These are phyloP conservation scores for Amniataba percoides DNA, from an alignment of 2,797 vertebrate genomes.

Conservation along the genomic window DNA sequence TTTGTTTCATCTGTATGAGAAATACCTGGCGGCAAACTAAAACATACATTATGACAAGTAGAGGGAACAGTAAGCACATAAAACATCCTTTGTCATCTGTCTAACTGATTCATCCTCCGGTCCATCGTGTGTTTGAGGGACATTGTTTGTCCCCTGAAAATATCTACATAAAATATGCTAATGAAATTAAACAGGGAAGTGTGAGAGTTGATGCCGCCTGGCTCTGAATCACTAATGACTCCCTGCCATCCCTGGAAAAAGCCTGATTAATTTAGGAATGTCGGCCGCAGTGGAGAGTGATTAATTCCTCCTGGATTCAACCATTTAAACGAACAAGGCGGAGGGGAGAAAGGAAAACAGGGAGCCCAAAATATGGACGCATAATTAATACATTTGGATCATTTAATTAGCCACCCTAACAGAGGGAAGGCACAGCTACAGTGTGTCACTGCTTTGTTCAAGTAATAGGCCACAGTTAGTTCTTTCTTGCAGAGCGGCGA, in stretches of 20 bases:
- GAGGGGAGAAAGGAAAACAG: conserved; percentile 67
- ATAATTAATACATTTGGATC: conserved; percentile 84
- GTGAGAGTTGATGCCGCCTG: conserved; percentile 70
- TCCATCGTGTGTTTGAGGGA: conserved; percentile 50
- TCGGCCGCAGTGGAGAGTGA: conserved; percentile 73
- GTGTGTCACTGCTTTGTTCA: conserved; percentile 75
- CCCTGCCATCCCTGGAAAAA: conserved; percentile 73
- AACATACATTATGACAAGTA: conserved; percentile 13
- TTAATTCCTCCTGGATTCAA: conserved; percentile 82
- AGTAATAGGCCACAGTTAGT: conserved; percentile 67
- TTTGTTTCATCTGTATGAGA: conserved; percentile 33
- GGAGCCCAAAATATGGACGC: conserved; percentile 71
- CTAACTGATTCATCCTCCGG: conserved; percentile 49
- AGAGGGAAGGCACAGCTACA: conserved; percentile 61
- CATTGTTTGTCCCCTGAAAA: conserved; percentile 74
- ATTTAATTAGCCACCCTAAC: conserved; percentile 80
- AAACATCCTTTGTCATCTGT: conserved; percentile 41
- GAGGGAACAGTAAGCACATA: conserved; percentile 23
- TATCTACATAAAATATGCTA: conserved; percentile 83
- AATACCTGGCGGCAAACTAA: conserved; percentile 19
- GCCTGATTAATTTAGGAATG: conserved; percentile 84
- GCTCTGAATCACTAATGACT: conserved; percentile 80
- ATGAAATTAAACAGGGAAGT: conserved; percentile 82
- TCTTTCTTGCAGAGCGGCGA: conserved; percentile 44
- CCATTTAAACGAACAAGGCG: conserved; percentile 79